Evolutionary conservation across 2,797 vertebrate genomes (phyloP), one percentile per base, ranked within the genome.

Genomic region (Trachops cirrhosus): DNA sequence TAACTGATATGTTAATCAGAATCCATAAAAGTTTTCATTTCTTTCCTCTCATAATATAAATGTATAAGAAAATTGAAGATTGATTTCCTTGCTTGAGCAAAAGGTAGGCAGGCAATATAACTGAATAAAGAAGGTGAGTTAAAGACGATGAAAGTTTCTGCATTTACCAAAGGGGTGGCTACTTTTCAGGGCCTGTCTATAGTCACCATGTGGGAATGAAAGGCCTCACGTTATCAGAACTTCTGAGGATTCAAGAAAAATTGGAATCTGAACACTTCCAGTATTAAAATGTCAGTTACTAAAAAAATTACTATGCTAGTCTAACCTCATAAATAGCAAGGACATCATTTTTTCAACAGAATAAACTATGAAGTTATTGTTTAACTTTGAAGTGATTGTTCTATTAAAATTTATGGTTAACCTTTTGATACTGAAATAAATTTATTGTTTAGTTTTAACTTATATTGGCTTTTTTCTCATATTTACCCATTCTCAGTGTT

Each of bases 41-140:
- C 71, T 93, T 95, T 96, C 11, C 29, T 14, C 14, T 48, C 34
- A 39, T 89, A 91, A 92, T 94, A 90, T 86, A 94, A 92, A 88
- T 93, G 85, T 85, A 85, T 62, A 97, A 95, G 78, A 90, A 88
- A 94, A 96, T 75, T 91, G 54, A 46, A 91, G 77, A 95, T 50
- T 92, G 62, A 92, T 95, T 92, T 91, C 90, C 80, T 96, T 93
- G 92, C 80, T 94, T 71, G 39, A 71, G 70, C 70, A 71, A 79
- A 86, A 64, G 52, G 15, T 62, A 95, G 57, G 19, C 64, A 95
- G 67, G 84, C 4, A 62, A 59, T 96, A 84, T 16, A 82, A 93
- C 74, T 57, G 62, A 89, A 85, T 86, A 84, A 80, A 89, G 54
- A 83, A 82, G 68, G 54, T 26, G 21, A 85, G 39, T 24, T 77